phyloP scores from a whole-genome alignment of 1,140 invertebrate genomes.

The Drosophila serrata region DNA sequence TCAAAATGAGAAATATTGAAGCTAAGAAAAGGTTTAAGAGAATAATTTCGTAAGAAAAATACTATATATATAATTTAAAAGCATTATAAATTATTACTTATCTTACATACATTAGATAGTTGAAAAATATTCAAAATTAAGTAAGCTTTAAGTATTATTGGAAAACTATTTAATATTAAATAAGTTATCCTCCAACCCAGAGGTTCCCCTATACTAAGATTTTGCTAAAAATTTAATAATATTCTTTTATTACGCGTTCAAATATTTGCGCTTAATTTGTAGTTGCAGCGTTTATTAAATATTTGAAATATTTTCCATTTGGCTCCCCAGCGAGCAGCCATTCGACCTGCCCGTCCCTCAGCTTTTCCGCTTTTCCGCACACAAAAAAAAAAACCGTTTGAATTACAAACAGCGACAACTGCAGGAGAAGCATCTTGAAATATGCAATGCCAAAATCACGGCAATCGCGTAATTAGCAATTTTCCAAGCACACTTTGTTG shows the following conservation, averaged over 20 bases:
- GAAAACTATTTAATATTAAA: background rate
- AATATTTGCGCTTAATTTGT: slow-evolving; percentile 76
- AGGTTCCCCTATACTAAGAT: background rate
- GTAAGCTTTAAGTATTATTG: too few species aligned
- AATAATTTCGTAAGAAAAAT: background rate
- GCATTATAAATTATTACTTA: background rate
- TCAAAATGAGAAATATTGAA: background rate
- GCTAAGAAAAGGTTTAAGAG: background rate
- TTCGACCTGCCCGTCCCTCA: background rate
- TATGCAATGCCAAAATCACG: slow-evolving; percentile 53
- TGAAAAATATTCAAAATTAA: too few species aligned
- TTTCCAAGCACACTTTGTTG: slow-evolving; percentile 51
- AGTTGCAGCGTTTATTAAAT: slow-evolving; percentile 70
- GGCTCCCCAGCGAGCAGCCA: background rate
- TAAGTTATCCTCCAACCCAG: background rate
- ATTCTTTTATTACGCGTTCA: slow-evolving; percentile 14
- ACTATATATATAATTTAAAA: background rate
- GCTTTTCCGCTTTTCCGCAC: background rate
- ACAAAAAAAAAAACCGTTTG: slow-evolving; percentile 1
- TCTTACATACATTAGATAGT: too few species aligned
- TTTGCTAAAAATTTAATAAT: slow-evolving; percentile 6
- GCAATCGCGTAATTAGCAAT: slow-evolving; percentile 63
- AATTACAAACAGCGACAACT: slow-evolving; percentile 46
- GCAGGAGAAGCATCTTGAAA: slow-evolving; percentile 51
- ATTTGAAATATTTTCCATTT: slow-evolving; percentile 64